Conservation (phyloP, 1,140 invertebrate species). For the Dendroctonus ponderosae region DNA sequence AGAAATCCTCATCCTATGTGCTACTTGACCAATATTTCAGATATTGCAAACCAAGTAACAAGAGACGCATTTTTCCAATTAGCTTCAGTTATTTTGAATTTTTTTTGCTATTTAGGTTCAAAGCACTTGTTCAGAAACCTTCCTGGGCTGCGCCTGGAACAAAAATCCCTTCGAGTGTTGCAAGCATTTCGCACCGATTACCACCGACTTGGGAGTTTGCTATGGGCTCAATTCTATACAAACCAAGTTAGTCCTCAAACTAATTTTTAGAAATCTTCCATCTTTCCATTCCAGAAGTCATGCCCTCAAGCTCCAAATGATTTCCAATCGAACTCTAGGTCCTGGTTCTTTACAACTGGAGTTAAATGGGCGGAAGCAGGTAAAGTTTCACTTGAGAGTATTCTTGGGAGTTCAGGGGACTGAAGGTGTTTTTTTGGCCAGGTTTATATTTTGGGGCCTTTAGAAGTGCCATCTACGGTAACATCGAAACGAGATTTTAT, state of each 20-base stretch:
- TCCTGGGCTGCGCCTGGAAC: slow-evolving; percentile 64
- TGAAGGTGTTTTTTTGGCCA: slow-evolving; percentile 40
- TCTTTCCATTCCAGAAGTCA: too few species aligned
- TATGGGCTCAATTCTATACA: slow-evolving; percentile 65
- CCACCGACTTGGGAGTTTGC: slow-evolving; percentile 66
- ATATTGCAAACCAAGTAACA: background rate
- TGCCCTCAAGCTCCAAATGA: slow-evolving; percentile 45
- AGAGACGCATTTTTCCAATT: background rate
- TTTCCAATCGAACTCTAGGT: slow-evolving; percentile 58
- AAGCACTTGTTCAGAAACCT: slow-evolving; percentile 58
- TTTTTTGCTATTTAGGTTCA: slow-evolving; percentile 53
- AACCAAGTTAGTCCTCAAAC: slow-evolving; percentile 41
- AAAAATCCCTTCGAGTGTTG: slow-evolving; percentile 63
- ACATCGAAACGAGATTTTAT: slow-evolving; percentile 59
- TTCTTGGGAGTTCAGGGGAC: background rate
- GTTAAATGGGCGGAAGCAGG: slow-evolving; percentile 56
- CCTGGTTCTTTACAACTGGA: slow-evolving; percentile 59
- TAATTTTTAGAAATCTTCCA: background rate
- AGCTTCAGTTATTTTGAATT: background rate
- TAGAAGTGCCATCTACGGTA: slow-evolving; percentile 64
- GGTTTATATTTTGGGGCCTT: slow-evolving; percentile 61
- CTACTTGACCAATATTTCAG: background rate
- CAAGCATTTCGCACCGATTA: slow-evolving; percentile 60
- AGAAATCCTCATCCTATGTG: background rate
- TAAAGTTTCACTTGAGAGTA: slow-evolving; percentile 37